phyloP scores from a whole-genome alignment of 2,113 vertebrate species.

The Plecturocebus donacophilus region DNA sequence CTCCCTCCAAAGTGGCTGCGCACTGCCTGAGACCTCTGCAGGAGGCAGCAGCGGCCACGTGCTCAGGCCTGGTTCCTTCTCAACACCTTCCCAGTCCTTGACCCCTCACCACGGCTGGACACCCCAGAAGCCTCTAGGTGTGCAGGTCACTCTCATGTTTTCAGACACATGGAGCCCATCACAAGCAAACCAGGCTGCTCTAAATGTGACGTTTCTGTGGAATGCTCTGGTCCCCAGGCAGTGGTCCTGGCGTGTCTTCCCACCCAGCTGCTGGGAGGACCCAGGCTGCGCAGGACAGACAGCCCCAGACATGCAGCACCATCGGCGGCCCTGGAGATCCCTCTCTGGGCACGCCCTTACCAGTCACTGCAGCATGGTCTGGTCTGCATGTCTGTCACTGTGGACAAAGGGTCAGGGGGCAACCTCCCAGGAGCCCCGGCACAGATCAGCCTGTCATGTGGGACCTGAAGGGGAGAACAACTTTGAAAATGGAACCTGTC shows the following conservation, averaged over 20 bases:
- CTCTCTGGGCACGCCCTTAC: conserved; percentile 31
- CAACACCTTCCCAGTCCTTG: background rate
- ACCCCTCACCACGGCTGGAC: background rate
- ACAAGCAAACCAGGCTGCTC: background rate
- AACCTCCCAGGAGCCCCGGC: rapidly evolving
- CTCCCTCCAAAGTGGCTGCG: background rate
- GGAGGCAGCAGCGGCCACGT: rapidly evolving
- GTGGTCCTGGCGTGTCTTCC: rapidly evolving
- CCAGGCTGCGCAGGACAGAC: rapidly evolving
- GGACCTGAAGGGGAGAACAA: background rate
- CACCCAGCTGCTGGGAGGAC: background rate
- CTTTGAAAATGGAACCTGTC: background rate
- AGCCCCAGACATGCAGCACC: background rate
- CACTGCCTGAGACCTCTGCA: background rate
- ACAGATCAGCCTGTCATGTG: background rate
- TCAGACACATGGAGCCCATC: background rate
- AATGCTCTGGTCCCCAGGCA: rapidly evolving
- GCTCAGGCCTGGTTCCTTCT: background rate
- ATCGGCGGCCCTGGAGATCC: background rate
- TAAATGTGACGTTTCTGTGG: background rate
- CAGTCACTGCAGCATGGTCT: background rate
- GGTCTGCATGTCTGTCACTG: conserved; percentile 57
- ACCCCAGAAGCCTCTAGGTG: too few species aligned
- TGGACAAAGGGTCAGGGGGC: conserved; percentile 33
- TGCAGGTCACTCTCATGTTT: background rate